Conservation (phyloP, 2,113 vertebrate genomes). For the Globicephala melas region DNA sequence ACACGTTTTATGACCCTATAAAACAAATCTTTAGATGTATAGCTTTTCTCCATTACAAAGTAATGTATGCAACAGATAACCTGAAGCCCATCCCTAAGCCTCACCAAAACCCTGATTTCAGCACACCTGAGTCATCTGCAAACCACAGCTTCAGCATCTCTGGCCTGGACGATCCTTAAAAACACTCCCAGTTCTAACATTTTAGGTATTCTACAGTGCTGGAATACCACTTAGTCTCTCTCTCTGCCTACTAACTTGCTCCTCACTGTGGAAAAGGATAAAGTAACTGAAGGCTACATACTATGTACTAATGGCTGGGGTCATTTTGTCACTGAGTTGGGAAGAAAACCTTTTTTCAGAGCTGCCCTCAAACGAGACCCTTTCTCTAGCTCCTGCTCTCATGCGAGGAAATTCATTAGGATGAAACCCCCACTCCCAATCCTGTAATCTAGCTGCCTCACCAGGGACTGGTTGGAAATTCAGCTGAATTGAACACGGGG, state of each 20-base stretch:
- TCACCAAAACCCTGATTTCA: background rate
- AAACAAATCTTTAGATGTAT: background rate
- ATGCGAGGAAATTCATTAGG: background rate
- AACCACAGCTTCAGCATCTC: background rate
- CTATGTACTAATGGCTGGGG: background rate
- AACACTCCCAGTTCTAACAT: background rate
- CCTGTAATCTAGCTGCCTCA: background rate
- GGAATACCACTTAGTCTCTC: background rate
- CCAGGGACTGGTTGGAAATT: background rate
- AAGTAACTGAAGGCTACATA: background rate
- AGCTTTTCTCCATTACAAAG: constrained; percentile 32
- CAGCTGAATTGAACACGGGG: background rate
- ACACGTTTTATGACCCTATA: constrained; percentile 5
- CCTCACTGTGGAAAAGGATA: background rate
- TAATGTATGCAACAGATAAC: background rate
- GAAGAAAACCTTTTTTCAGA: background rate
- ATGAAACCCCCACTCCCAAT: background rate
- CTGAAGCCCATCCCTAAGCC: background rate
- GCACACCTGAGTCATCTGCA: background rate
- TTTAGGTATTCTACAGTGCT: background rate
- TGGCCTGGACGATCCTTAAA: background rate
- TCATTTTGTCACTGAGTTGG: background rate
- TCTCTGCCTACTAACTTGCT: background rate
- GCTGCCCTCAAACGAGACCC: background rate
- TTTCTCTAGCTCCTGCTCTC: background rate